Base-by-base conservation (phyloP, 2,888 invertebrate genomes). In the Drosophila flavopinicola region DNA sequence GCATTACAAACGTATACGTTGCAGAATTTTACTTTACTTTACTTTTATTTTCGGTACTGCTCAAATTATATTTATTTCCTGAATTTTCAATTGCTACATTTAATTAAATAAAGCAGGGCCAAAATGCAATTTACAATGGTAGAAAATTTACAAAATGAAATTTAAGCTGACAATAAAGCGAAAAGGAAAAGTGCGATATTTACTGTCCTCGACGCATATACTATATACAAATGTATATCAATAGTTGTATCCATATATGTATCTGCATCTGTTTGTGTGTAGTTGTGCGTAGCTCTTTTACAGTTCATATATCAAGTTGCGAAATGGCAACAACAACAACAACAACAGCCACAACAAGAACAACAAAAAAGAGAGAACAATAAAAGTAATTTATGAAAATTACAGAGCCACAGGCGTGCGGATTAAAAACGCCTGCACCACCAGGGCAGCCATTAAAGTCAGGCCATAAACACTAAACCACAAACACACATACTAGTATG, bases 311-410 rank as follows among this genome's bases (percentile, higher is more conserved):
- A 85, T 87, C 85, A 85, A 70, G 61, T 66, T 66, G 41, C 41
- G 33, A 49, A 23, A 37, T 13, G 10, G 11, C 39, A 60, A 41
- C 32, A 44, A 25, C 27, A 38, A n/a, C n/a, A n/a, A n/a, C n/a
- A n/a, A n/a, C n/a, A n/a, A n/a, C n/a, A n/a, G n/a, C n/a, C n/a
- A n/a, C n/a, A n/a, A n/a, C n/a, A n/a, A n/a, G n/a, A n/a, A n/a
- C n/a, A n/a, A n/a, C n/a, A 33, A 29, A 38, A 53, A 35, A 35
- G 47, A 9, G 53, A 42, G 66, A 72, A 77, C 77, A 83, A 88
- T 89, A 87, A 87, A 89, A 85, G 85, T 88, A 83, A 88, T 89
- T 89, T 88, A 89, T 89, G 87, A 89, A 89, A 89, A 89, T 83
- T 87, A 77, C 83, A 76, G 77, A 83, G 83, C 85, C 87, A 63